These are phyloP conservation scores for Cyanoramphus novaezelandiae DNA, from an alignment of 2,113 vertebrate species.

Conservation along the genomic window DNA sequence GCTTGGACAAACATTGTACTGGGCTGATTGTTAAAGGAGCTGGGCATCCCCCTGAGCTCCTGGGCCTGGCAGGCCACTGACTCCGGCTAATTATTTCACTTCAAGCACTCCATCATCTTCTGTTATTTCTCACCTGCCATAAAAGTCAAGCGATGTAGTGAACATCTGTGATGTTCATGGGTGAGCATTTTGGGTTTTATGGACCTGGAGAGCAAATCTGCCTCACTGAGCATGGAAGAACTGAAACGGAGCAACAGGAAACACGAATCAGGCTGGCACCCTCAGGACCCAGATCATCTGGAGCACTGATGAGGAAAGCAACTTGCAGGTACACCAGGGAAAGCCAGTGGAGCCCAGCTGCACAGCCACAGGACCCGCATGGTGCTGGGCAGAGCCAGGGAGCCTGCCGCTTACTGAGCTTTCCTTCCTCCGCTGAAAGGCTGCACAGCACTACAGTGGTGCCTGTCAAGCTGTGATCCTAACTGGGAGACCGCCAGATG, in stretches of 20 bases:
- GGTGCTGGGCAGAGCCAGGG: not conserved
- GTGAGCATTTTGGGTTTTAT: not conserved
- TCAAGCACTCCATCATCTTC: not conserved
- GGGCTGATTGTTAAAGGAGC: not conserved
- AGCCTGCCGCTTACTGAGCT: not conserved
- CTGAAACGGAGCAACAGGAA: not conserved
- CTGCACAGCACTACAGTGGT: not conserved
- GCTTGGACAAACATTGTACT: not conserved
- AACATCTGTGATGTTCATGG: not conserved
- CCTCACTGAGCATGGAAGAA: not conserved
- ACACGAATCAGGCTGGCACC: not conserved
- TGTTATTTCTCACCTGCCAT: not conserved
- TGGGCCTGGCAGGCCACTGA: rapidly evolving
- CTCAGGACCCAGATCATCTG: not conserved
- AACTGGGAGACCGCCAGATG: not conserved
- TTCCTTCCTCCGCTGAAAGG: not conserved
- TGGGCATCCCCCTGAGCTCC: not conserved
- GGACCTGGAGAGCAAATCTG: not conserved
- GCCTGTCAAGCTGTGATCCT: not conserved
- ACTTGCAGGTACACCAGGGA: not conserved
- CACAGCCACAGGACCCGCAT: not conserved
- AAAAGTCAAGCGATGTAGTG: not conserved
- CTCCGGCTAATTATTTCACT: not conserved
- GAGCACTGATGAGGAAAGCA: not conserved
- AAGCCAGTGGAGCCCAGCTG: not conserved